These are phyloP conservation scores for Oryzias celebensis DNA, from an alignment of 2,113 vertebrate genomes.

Conservation along the genomic window DNA sequence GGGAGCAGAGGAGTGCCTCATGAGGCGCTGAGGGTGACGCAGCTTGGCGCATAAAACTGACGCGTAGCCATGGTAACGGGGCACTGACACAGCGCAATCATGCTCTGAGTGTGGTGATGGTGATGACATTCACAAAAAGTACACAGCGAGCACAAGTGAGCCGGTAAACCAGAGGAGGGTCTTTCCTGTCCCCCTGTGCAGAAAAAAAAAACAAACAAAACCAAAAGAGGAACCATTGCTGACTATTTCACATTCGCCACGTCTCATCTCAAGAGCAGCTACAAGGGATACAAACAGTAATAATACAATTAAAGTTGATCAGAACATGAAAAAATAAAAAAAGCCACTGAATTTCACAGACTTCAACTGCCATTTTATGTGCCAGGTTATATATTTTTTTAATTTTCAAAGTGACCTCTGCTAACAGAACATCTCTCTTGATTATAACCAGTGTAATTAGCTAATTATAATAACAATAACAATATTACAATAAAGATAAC, in stretches of 20 bases:
- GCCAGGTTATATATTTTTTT: conserved; percentile 69
- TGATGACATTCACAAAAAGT: conserved; percentile 64
- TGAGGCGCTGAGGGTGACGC: conserved; percentile 32
- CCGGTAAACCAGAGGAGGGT: conserved; percentile 51
- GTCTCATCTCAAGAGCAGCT: conserved; percentile 53
- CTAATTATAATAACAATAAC: conserved; percentile 85
- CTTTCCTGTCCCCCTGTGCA: conserved; percentile 61
- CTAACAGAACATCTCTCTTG: conserved; percentile 81
- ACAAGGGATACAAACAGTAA: conserved; percentile 49
- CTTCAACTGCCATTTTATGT: conserved; percentile 71
- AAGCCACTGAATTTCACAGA: conserved; percentile 62
- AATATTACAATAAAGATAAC: conserved; percentile 85
- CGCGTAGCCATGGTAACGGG: conserved; percentile 68
- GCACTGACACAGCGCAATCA: conserved; percentile 67
- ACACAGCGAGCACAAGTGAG: conserved; percentile 42
- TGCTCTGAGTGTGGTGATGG: conserved; percentile 57
- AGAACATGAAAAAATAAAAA: conserved; percentile 19
- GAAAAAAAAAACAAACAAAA: conserved; percentile 18
- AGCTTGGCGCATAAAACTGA: conserved; percentile 60
- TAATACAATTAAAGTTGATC: conserved; percentile 37
- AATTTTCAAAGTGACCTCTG: conserved; percentile 78
- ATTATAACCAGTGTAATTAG: conserved; percentile 79
- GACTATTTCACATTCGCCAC: conserved; percentile 49
- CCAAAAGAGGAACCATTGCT: conserved; percentile 19
- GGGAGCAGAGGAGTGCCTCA: conserved; percentile 17